Percentiles rank a stretch among this genome's conserved stretches.
phyloP scores from a whole-genome alignment of 2,113 vertebrate genomes.

The Eulemur macaco region DNA sequence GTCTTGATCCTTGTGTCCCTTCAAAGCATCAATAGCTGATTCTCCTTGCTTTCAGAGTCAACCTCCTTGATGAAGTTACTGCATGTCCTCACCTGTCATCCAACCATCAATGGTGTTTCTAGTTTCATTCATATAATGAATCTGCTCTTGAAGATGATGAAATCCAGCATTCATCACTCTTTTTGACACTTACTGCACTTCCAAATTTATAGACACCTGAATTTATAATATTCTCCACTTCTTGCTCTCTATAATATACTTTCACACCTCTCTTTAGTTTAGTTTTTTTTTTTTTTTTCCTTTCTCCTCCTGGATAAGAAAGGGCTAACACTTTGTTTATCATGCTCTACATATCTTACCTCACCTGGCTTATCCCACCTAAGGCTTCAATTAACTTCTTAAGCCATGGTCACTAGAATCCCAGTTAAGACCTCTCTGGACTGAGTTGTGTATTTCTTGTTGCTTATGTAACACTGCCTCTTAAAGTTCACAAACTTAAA shows the following conservation, averaged over 20 bases:
- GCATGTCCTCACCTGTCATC: background rate
- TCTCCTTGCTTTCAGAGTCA: background rate
- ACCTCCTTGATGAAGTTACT: background rate
- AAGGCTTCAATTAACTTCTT: background rate
- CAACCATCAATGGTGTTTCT: background rate
- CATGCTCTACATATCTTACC: background rate
- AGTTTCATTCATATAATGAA: background rate
- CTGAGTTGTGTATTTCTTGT: background rate
- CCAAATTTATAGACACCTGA: conserved; percentile 5
- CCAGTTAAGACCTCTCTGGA: background rate
- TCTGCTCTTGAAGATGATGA: background rate
- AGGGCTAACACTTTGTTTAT: background rate
- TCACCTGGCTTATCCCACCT: background rate
- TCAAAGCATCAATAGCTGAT: background rate
- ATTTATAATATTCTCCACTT: background rate
- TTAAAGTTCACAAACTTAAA: background rate
- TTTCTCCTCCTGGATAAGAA: background rate
- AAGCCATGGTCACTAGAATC: background rate
- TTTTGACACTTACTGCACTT: background rate
- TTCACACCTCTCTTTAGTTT: background rate
- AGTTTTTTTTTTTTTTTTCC: background rate
- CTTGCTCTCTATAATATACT: background rate
- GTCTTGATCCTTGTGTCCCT: background rate
- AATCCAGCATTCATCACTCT: background rate
- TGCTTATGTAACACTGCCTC: background rate